Conservation (phyloP, 2,797 vertebrate species). For the Danio kyathit region DNA sequence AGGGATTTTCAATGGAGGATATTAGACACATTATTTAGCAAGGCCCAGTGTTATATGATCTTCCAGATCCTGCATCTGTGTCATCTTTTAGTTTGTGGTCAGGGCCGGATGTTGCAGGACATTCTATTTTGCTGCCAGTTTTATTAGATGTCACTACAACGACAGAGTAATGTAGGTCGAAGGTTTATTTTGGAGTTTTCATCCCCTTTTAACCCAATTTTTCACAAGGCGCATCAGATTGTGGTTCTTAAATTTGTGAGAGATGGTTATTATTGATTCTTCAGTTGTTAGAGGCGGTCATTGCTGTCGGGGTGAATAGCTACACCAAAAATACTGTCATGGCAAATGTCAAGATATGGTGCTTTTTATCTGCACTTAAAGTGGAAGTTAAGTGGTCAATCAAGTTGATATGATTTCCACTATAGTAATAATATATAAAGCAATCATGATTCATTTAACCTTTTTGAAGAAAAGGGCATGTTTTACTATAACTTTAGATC, state of each 20-base stretch:
- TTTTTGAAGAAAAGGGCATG: no score
- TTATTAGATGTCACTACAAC: neutral
- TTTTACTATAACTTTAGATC: no score
- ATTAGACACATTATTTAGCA: slow-evolving; percentile 21
- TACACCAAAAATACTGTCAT: neutral
- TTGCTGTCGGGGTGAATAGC: slow-evolving; percentile 13
- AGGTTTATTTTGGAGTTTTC: slow-evolving; percentile 19
- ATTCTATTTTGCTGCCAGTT: slow-evolving; percentile 9
- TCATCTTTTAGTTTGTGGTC: slow-evolving; percentile 2
- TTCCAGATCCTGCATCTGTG: neutral
- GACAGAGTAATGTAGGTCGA: slow-evolving; percentile 24
- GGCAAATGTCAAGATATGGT: neutral
- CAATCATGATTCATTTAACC: no score
- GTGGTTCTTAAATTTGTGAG: neutral
- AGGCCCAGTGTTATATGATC: slow-evolving; percentile 4
- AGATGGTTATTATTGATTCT: neutral
- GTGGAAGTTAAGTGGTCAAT: neutral
- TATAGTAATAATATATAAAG: no score
- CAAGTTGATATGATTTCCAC: no score
- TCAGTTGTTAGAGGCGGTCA: neutral
- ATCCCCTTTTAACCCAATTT: slow-evolving; percentile 1
- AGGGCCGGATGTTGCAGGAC: slow-evolving; percentile 1
- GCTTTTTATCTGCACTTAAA: neutral
- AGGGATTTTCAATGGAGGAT: slow-evolving; percentile 34
- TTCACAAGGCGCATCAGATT: neutral